phyloP scores from a whole-genome alignment of 35 echinoderm and acorn worm species.

The Eucidaris tribuloides region DNA sequence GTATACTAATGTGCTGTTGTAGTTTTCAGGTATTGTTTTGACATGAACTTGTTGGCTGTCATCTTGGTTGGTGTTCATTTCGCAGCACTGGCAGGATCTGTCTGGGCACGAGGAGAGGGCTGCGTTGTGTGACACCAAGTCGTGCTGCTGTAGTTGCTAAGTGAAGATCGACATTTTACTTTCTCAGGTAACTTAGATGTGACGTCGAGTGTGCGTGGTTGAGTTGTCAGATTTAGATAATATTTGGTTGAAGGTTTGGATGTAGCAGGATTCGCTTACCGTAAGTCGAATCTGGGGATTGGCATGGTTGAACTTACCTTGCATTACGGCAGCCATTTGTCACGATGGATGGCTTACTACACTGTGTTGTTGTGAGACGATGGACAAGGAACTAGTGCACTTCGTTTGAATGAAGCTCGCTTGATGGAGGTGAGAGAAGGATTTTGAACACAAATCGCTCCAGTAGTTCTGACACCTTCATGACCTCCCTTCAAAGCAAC shows the following conservation, averaged over 20 bases:
- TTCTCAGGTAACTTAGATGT: slow-evolving; percentile 44
- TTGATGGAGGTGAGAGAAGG: slow-evolving; percentile 65
- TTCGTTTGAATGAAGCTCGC: slow-evolving; percentile 58
- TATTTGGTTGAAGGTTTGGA: slow-evolving; percentile 76
- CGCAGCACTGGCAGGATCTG: slow-evolving; percentile 48
- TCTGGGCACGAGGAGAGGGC: slow-evolving; percentile 44
- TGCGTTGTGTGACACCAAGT: slow-evolving; percentile 37
- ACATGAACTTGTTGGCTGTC: slow-evolving; percentile 79
- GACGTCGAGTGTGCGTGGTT: slow-evolving; percentile 62
- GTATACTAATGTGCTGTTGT: no score
- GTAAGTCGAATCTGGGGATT: slow-evolving; percentile 93
- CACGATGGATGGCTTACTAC: slow-evolving; percentile 14
- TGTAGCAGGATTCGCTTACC: slow-evolving; percentile 78
- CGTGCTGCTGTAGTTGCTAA: slow-evolving; percentile 87
- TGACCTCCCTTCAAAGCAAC: slow-evolving; percentile 95
- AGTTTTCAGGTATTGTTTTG: slow-evolving; percentile 97
- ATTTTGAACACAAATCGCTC: slow-evolving; percentile 74
- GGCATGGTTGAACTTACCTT: slow-evolving; percentile 81
- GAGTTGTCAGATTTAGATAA: slow-evolving; percentile 96
- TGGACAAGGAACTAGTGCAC: slow-evolving; percentile 53
- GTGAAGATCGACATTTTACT: slow-evolving; percentile 65
- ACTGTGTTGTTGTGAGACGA: slow-evolving; percentile 34
- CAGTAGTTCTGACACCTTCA: slow-evolving; percentile 74
- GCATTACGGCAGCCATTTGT: slow-evolving; percentile 28
- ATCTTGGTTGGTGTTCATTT: slow-evolving; percentile 49